Evolutionary conservation across 2,888 invertebrate species (phyloP).

Genomic region (Dryocosmus kuriphilus): DNA sequence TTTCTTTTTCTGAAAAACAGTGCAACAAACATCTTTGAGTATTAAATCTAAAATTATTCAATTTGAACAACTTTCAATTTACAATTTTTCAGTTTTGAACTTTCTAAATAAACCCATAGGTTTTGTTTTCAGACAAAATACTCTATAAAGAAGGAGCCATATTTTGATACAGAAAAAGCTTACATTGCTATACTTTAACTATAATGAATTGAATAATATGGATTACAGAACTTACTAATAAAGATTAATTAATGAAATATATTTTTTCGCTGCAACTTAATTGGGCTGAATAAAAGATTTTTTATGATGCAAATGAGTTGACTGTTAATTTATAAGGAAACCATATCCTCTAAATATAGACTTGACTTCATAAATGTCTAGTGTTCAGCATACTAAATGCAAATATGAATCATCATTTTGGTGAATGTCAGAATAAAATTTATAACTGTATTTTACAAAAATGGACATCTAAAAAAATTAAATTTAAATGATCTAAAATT

Average conservation of each 20-base stretch:
- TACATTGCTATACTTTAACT: too few species aligned
- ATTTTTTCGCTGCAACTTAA: not conserved
- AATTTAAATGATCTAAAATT: not conserved
- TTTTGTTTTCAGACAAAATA: not conserved
- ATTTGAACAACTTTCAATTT: not conserved
- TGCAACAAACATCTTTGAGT: not conserved
- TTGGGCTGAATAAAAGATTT: slow-evolving; percentile 15
- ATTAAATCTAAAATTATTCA: slow-evolving; percentile 4
- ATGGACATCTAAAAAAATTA: not conserved
- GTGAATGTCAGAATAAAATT: slow-evolving; percentile 2
- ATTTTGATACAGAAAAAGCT: not conserved
- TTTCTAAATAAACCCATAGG: too few species aligned
- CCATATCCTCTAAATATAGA: slow-evolving; percentile 33
- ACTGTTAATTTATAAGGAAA: slow-evolving; percentile 28
- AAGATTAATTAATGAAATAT: not conserved
- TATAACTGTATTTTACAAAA: not conserved
- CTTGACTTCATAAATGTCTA: slow-evolving; percentile 37
- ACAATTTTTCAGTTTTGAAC: not conserved
- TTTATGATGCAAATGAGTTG: slow-evolving; percentile 12
- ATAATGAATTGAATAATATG: not conserved
- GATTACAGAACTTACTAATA: not conserved
- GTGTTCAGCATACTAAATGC: slow-evolving; percentile 23
- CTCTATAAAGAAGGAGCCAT: not conserved
- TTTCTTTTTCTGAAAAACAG: slow-evolving; percentile 79
- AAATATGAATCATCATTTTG: slow-evolving; percentile 36